A percentile compares a stretch with the other conserved stretches of the same genome.
Conservation (phyloP, 2,113 vertebrate genomes). For the Triplophysa tibetana region DNA sequence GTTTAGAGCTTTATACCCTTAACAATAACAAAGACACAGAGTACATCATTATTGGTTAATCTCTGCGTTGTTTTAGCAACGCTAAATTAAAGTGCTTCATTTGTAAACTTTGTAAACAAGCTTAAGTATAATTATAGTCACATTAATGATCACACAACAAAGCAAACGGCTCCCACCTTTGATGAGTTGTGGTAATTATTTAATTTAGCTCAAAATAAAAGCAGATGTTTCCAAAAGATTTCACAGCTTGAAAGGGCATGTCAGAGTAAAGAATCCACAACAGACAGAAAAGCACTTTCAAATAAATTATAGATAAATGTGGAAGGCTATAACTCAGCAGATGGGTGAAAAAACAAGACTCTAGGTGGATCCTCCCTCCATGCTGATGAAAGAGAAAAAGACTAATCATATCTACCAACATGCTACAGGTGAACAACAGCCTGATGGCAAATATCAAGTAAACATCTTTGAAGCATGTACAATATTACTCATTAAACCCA, state of each 20-base stretch:
- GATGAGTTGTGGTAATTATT: not conserved
- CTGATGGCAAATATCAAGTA: not conserved
- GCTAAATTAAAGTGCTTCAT: not conserved
- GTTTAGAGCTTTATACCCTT: too few relatives aligned
- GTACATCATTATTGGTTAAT: not conserved
- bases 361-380: conserved; percentile 25
- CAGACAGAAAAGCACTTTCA: not conserved
- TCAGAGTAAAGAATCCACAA: conserved; percentile 9
- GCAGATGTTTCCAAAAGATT: not conserved
- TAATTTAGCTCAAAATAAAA: conserved; percentile 4
- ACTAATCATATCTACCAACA: conserved; percentile 17
- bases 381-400: conserved; percentile 22
- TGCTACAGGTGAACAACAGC: not conserved
- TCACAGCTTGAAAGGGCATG: not conserved
- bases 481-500: not conserved
- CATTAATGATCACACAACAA: conserved; percentile 4
- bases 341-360: conserved; percentile 31
- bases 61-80: not conserved
- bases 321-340: not conserved
- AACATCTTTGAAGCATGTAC: not conserved
- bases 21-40: not conserved
- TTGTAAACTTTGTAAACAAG: not conserved
- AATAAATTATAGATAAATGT: conserved; percentile 15
- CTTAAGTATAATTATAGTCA: not conserved
- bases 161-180: not conserved